Base-by-base conservation (phyloP, 2,113 vertebrate species). In the Oryzias celebensis region DNA sequence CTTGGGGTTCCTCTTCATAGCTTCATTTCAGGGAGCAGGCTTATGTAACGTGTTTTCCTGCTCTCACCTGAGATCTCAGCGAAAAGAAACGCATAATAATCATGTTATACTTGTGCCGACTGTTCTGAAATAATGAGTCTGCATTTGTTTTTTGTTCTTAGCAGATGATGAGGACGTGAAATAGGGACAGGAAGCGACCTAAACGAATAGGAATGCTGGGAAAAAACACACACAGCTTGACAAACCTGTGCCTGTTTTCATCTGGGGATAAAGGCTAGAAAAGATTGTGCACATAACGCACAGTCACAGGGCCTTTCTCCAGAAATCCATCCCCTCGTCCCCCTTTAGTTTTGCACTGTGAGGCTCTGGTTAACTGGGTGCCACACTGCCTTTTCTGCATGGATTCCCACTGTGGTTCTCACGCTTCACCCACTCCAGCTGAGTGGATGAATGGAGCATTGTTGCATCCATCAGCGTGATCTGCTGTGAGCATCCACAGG, bases 111-210 rank as follows among this genome's bases (percentile, higher is more conserved):
- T 44, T 58, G 7, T 43, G 23, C 42, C 26, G 26, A 23, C 56
- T 41, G 28, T 3, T 44, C 18, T 18, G 14, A 46, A 44, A 28
- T 24, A 14, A 54, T 20, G 13, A 42, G 8, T 52, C 45, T 36
- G 41, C 54, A 23, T 60, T 16, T 43, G 20, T 51, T 17, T 62
- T 63, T 65, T 61, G 44, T 42, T 24, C 44, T 56, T 4, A 23
- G 24, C 47, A 68, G 44, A 53, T 4, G n/a, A 59, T 62, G 10
- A 84, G 71, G 68, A 85, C 74, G 73, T 78, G 52, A 85, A 77
- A 78, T 77, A 60, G 69, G 53, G 70, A 77, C 52, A 84, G 89
- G 91, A 92, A 90, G 73, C 90, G 79, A 88, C 65, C 47, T 65
- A 64, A 77, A 65, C 68, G 48, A 69, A 71, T 43, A 85, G 78